Evolutionary conservation across 2,113 vertebrate genomes (phyloP).

Genomic region (Symphodus melops): DNA sequence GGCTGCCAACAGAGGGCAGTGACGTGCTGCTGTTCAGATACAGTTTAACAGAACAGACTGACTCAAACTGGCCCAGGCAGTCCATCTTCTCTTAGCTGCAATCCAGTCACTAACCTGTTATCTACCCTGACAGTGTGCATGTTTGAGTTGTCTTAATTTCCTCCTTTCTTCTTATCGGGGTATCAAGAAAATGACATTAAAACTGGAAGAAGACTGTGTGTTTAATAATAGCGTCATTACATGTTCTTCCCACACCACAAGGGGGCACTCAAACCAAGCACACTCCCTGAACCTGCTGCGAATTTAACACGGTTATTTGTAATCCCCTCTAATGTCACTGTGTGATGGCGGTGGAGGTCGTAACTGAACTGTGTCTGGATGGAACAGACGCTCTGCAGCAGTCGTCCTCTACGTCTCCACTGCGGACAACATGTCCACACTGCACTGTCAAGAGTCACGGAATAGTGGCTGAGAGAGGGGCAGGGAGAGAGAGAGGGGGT

Average conservation of each 20-base stretch:
- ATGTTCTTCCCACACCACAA: slow-evolving; percentile 48
- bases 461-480: slow-evolving; percentile 6
- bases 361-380: slow-evolving; percentile 16
- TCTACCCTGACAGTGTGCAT: too few species aligned
- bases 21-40: background rate
- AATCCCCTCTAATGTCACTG: slow-evolving; percentile 46
- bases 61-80: background rate
- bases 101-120: too few species aligned
- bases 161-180: too few species aligned
- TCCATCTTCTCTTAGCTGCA: background rate
- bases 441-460: slow-evolving; percentile 18
- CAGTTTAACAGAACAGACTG: too few species aligned
- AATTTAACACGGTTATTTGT: slow-evolving; percentile 28
- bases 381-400: slow-evolving; percentile 7
- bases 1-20: slow-evolving; percentile 35
- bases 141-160: too few species aligned
- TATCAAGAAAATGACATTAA: background rate
- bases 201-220: background rate
- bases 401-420: background rate
- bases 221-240: too few species aligned
- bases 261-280: slow-evolving; percentile 63
- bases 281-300: slow-evolving; percentile 23
- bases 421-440: slow-evolving; percentile 3
- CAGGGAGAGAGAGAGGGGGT: slow-evolving; percentile 43
- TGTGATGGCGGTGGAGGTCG: slow-evolving; percentile 55